Evolutionary conservation across 2,797 vertebrate genomes (phyloP).

Genomic region (Sebastiscus albofasciatus): DNA sequence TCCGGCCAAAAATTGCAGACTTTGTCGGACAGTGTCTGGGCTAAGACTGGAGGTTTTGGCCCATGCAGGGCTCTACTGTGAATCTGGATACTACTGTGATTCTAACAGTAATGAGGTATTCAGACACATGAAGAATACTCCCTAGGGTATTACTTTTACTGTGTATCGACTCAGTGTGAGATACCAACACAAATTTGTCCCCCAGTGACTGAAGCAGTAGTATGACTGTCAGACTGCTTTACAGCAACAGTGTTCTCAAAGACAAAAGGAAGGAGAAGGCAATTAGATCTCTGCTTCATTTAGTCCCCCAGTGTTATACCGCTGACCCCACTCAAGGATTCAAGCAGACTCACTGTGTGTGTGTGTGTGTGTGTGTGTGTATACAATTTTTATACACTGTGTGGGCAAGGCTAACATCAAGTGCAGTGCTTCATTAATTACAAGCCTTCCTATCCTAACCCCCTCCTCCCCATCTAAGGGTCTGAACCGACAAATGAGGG

Average conservation of each 20-base stretch:
- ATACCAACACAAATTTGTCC: conserved; percentile 6
- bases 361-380: not conserved
- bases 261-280: conserved; percentile 5
- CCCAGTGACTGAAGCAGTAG: conserved; percentile 12
- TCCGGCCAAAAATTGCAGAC: no score
- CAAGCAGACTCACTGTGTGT: not conserved
- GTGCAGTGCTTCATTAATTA: conserved; percentile 27
- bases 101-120: not conserved
- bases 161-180: conserved; percentile 2
- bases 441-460: not conserved
- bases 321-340: not conserved
- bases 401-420: not conserved
- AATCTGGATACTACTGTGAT: not conserved
- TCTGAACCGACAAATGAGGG: conserved; percentile 20
- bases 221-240: conserved; percentile 5
- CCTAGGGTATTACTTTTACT: not conserved
- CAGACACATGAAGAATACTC: not conserved
- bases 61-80: not conserved
- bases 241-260: not conserved
- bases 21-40: no score
- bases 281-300: conserved; percentile 42
- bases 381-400: not conserved
- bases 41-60: not conserved
- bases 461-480: not conserved
- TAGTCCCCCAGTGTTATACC: conserved; percentile 14